A percentile compares a stretch with the other conserved stretches of the same genome.
phyloP scores from a whole-genome alignment of 2,113 vertebrate genomes.

The Heterocephalus glaber region DNA sequence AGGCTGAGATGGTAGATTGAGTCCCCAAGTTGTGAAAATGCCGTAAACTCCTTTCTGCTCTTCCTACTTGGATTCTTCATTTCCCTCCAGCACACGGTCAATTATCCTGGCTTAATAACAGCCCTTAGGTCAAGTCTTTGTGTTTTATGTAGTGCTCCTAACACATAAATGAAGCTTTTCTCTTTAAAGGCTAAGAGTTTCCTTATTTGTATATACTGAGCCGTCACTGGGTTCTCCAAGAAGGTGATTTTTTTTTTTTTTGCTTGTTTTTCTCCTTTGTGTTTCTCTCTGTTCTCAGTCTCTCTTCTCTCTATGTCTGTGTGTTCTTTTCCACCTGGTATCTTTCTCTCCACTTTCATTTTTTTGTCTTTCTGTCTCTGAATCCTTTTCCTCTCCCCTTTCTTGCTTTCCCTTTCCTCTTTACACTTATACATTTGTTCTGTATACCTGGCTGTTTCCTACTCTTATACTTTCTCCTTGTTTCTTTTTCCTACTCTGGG shows the following conservation, averaged over 20 bases:
- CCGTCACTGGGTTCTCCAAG: background rate
- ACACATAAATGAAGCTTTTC: fast-evolving
- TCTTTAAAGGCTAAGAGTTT: background rate
- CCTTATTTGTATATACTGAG: background rate
- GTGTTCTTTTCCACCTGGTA: background rate
- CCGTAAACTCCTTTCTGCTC: background rate
- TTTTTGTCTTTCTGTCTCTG: background rate
- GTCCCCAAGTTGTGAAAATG: background rate
- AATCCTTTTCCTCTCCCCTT: background rate
- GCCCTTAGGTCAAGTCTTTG: background rate
- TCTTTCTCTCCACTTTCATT: background rate
- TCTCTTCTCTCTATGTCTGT: fast-evolving
- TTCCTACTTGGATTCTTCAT: fast-evolving
- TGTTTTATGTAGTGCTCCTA: background rate
- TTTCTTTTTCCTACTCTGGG: fast-evolving
- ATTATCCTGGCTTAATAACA: slow-evolving; percentile 13
- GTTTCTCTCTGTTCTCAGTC: fast-evolving
- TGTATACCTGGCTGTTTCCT: background rate
- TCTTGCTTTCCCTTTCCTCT: background rate
- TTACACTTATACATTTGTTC: fast-evolving
- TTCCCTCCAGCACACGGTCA: fast-evolving
- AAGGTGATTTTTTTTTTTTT: background rate
- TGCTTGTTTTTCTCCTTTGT: background rate
- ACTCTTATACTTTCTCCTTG: background rate
- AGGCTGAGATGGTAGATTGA: background rate